phyloP scores from a whole-genome alignment of 2,888 invertebrate genomes.

The Dolichomitus sp. region DNA sequence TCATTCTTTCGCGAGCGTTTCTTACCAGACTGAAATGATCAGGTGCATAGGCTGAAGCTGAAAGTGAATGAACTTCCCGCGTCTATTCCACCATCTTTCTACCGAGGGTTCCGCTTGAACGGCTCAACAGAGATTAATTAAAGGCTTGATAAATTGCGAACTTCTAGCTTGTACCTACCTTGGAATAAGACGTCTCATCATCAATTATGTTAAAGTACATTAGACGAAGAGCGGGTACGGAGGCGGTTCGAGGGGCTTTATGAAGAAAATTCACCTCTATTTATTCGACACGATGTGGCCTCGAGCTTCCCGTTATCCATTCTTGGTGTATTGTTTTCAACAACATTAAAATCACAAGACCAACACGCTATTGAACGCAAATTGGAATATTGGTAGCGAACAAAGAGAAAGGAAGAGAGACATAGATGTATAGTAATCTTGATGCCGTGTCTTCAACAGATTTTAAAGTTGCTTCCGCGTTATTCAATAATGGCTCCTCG shows the following conservation, averaged over 20 bases:
- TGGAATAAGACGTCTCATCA: slow-evolving; percentile 65
- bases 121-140: slow-evolving; percentile 68
- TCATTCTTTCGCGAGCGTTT: slow-evolving; percentile 12
- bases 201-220: slow-evolving; percentile 68
- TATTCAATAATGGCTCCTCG: slow-evolving; percentile 22
- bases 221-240: slow-evolving; percentile 28
- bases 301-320: not conserved
- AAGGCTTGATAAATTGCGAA: slow-evolving; percentile 67
- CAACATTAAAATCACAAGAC: not conserved
- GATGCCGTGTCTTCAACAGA: not conserved
- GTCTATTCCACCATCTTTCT: slow-evolving; percentile 55
- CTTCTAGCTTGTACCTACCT: slow-evolving; percentile 58
- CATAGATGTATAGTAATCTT: not conserved
- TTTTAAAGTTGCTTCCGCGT: slow-evolving; percentile 31
- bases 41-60: slow-evolving; percentile 1
- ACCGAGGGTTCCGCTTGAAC: slow-evolving; percentile 48
- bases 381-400: slow-evolving; percentile 16
- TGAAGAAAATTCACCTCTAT: not conserved
- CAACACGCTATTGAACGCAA: slow-evolving; percentile 10
- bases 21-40: slow-evolving; percentile 5
- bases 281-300: slow-evolving; percentile 17
- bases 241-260: not conserved
- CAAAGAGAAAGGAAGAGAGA: not conserved
- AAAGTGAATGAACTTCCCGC: slow-evolving; percentile 55
- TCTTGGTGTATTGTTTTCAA: not conserved